Conservation (phyloP, 2,888 invertebrate species). For the Epicampocera succincta region DNA sequence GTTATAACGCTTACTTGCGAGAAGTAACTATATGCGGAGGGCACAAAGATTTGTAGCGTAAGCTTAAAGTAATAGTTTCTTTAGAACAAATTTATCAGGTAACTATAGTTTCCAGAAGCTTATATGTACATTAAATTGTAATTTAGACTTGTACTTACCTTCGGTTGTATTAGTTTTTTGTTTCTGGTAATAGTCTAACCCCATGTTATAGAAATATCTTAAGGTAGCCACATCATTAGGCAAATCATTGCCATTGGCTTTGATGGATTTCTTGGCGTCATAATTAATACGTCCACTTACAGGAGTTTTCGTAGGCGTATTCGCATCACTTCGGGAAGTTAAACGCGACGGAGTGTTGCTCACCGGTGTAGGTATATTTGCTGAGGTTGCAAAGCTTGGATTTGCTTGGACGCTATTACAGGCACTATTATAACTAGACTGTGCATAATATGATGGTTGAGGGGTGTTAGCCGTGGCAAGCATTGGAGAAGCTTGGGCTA, state of each 20-base stretch:
- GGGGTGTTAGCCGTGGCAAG: conserved; percentile 47
- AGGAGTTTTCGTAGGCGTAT: conserved; percentile 63
- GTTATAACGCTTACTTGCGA: too few species aligned
- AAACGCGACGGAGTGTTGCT: conserved; percentile 56
- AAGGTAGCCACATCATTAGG: conserved; percentile 84
- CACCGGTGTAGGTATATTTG: background rate
- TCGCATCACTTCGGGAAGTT: conserved; percentile 37
- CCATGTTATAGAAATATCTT: conserved; percentile 87
- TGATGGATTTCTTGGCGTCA: conserved; percentile 75
- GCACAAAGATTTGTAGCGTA: too few species aligned
- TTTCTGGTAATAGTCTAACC: conserved; percentile 82
- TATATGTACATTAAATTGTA: too few species aligned
- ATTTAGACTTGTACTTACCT: conserved; percentile 39
- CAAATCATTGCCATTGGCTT: conserved; percentile 76
- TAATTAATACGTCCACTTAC: conserved; percentile 73
- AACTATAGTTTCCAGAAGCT: too few species aligned
- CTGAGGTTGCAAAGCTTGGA: conserved; percentile 17
- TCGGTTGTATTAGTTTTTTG: conserved; percentile 47
- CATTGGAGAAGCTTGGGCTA: conserved; percentile 42
- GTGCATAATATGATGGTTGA: conserved; percentile 50
- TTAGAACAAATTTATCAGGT: too few species aligned
- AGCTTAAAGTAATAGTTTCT: too few species aligned
- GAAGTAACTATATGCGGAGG: too few species aligned
- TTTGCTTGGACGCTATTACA: conserved; percentile 24
- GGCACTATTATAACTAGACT: conserved; percentile 19